These are phyloP conservation scores for Odontomyia ornata DNA, from an alignment of 2,888 invertebrate genomes.

Conservation along the genomic window DNA sequence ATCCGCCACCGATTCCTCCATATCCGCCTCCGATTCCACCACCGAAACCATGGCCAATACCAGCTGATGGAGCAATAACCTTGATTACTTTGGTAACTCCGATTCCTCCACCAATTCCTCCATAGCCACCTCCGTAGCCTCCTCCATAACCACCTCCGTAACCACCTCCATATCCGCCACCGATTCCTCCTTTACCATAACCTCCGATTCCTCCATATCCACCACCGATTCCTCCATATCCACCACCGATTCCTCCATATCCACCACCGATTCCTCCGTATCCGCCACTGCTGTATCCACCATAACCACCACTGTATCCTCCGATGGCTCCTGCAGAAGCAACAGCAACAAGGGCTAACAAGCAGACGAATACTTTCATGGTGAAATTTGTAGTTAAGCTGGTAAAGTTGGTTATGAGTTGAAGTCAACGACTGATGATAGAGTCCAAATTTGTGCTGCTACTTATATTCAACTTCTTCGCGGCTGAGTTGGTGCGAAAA, in stretches of 20 bases:
- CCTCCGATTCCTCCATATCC: neutral
- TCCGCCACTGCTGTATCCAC: neutral
- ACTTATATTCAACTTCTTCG: no score
- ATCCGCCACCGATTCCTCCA: no score
- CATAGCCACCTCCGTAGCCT: constrained; percentile 50
- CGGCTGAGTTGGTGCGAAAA: no score
- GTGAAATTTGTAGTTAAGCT: neutral
- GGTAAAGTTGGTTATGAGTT: no score
- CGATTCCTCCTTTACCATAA: constrained; percentile 12
- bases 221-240: neutral
- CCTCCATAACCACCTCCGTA: constrained; percentile 49
- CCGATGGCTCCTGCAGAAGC: neutral
- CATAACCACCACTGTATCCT: neutral
- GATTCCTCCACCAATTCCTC: neutral
- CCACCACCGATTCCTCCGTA: neutral
- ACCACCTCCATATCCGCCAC: constrained; percentile 59
- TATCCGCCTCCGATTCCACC: neutral
- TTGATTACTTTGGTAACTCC: constrained; percentile 1
- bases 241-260: constrained; percentile 1
- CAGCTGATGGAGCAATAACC: neutral
- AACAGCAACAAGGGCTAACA: constrained; percentile 12
- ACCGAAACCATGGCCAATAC: neutral
- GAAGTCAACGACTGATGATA: no score
- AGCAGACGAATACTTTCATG: constrained; percentile 11
- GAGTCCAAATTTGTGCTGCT: no score